Conservation (phyloP, 2,113 vertebrate species). For the Morphnarchus princeps region DNA sequence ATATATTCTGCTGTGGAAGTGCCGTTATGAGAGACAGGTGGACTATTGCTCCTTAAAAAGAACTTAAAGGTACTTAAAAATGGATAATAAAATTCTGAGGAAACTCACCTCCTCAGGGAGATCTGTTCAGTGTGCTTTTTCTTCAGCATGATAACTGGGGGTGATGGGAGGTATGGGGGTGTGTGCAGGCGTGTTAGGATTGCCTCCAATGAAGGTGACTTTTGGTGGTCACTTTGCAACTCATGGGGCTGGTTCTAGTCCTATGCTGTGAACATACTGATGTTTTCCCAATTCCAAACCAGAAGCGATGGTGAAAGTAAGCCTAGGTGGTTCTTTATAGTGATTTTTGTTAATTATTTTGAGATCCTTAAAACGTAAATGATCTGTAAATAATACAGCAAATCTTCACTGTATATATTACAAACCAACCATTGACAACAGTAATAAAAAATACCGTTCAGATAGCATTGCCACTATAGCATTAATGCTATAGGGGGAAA, state of each 20-base stretch:
- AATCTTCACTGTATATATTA: not conserved
- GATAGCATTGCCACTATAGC: not conserved
- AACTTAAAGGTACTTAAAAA: not conserved
- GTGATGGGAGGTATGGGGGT: fast-evolving
- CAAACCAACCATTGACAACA: not conserved
- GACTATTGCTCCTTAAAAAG: not conserved
- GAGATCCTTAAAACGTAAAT: not conserved
- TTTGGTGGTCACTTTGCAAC: not conserved
- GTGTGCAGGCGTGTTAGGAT: not conserved
- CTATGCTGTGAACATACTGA: not conserved
- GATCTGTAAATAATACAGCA: not conserved
- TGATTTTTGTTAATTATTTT: not conserved
- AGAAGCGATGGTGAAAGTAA: not conserved
- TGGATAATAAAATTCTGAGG: not conserved
- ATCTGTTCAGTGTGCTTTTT: not conserved
- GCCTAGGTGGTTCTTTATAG: not conserved
- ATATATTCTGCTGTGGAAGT: not conserved
- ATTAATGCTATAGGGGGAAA: not conserved
- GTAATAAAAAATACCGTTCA: not conserved
- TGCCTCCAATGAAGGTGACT: not conserved
- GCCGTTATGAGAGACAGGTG: not conserved
- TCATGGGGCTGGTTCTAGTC: not conserved
- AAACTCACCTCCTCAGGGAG: not conserved
- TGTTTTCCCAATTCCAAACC: fast-evolving
- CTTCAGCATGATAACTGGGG: not conserved